These are phyloP conservation scores for Premnoplex brunnescens DNA, from an alignment of 2,797 vertebrate species.

Conservation along the genomic window DNA sequence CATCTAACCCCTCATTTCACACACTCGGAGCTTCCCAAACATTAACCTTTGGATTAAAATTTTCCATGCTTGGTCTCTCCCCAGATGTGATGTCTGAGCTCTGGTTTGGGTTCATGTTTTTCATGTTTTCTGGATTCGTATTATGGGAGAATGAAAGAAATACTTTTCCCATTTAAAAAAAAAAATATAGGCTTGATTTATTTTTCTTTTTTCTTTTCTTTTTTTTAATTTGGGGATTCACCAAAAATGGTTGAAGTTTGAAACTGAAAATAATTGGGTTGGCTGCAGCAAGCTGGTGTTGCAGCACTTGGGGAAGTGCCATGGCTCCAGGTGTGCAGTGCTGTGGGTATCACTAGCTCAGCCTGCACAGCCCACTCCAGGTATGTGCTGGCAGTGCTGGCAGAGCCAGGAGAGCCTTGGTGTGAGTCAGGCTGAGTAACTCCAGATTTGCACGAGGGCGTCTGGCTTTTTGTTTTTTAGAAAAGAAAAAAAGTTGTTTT, in stretches of 20 bases:
- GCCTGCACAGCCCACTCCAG: background rate
- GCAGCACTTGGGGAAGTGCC: background rate
- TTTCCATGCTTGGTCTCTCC: conserved; percentile 67
- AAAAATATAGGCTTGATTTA: background rate
- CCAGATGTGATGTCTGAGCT: conserved; percentile 67
- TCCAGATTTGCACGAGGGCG: background rate
- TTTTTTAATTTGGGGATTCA: conserved; percentile 27
- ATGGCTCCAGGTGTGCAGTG: background rate
- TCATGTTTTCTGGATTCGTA: conserved; percentile 56
- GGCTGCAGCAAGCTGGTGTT: background rate
- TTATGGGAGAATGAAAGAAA: conserved; percentile 69
- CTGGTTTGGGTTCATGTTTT: conserved; percentile 62
- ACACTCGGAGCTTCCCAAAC: conserved; percentile 62
- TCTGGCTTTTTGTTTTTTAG: background rate
- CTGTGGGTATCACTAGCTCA: background rate
- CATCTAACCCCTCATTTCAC: conserved; percentile 68
- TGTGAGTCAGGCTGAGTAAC: conserved; percentile 42
- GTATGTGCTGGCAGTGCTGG: background rate
- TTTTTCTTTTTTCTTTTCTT: background rate
- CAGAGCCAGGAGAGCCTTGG: background rate
- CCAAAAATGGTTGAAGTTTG: conserved; percentile 42
- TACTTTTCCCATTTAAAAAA: conserved; percentile 59
- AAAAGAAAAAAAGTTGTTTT: conserved; percentile 15
- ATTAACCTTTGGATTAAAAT: conserved; percentile 68
- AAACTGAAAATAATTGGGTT: background rate